These are phyloP conservation scores for Parazoanthus darwini DNA, from an alignment of 92 coral and sea anemone species.

Conservation along the genomic window DNA sequence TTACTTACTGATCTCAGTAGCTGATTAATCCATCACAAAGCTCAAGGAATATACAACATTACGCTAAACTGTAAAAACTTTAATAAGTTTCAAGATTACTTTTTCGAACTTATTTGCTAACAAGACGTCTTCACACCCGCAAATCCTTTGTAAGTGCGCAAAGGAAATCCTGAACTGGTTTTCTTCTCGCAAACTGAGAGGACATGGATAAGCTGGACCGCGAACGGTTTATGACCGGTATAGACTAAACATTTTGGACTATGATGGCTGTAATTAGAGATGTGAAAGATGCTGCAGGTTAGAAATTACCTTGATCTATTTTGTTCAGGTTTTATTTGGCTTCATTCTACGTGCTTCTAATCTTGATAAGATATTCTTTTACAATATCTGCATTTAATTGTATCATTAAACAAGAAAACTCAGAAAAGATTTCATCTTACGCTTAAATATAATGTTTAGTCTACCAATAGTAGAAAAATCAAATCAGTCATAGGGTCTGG, in stretches of 20 bases:
- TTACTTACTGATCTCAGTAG: no score
- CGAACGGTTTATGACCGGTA: neutral
- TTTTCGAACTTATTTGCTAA: neutral
- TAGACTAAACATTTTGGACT: neutral
- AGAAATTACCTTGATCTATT: neutral
- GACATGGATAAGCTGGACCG: neutral
- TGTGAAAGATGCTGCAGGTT: neutral
- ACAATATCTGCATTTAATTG: neutral
- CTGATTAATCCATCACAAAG: neutral
- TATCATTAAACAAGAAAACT: no score
- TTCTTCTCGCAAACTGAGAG: neutral
- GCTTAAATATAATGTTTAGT: no score
- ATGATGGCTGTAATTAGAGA: neutral
- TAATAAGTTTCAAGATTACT: neutral
- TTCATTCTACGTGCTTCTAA: neutral
- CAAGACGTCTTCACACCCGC: slow-evolving; percentile 27
- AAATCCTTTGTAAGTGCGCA: slow-evolving; percentile 19
- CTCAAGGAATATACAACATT: neutral
- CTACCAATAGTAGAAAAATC: no score
- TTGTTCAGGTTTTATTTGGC: neutral
- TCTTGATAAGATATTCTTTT: neutral
- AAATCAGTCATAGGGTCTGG: no score
- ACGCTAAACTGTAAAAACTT: neutral
- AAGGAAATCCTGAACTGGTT: slow-evolving; percentile 28
- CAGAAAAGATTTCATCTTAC: no score